Conservation (phyloP, 2,113 vertebrate species). For the Seriola quinqueradiata region DNA sequence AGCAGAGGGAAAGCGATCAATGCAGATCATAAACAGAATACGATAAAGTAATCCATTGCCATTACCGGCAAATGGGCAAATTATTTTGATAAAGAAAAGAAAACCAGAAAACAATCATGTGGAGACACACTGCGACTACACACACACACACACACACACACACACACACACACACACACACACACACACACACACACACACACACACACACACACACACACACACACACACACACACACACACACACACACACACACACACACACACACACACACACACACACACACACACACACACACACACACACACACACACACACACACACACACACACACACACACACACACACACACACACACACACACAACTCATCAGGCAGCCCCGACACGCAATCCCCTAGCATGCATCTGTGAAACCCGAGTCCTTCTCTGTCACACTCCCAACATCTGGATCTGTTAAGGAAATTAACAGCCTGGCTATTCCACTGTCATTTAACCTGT, state of each 20-base stretch:
- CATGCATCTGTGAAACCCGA: conserved; percentile 66
- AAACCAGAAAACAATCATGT: not conserved
- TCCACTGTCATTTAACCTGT: conserved; percentile 80
- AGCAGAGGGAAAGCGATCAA: conserved; percentile 75
- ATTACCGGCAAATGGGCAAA: conserved; percentile 78
- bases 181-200: conserved; percentile 28
- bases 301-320: too few relatives aligned
- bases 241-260: too few relatives aligned
- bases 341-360: too few relatives aligned
- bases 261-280: too few relatives aligned
- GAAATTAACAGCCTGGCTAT: conserved; percentile 70
- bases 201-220: too few relatives aligned
- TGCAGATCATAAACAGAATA: conserved; percentile 84
- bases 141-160: conserved; percentile 18
- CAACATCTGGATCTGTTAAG: conserved; percentile 82
- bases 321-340: too few relatives aligned
- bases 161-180: not conserved
- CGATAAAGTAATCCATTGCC: conserved; percentile 82
- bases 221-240: too few relatives aligned
- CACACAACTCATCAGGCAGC: conserved; percentile 7
- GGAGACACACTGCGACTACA: conserved; percentile 10
- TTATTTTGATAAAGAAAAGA: not conserved
- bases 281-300: too few relatives aligned
- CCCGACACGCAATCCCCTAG: conserved; percentile 38
- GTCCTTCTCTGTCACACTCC: conserved; percentile 61